phyloP scores from a whole-genome alignment of 1,140 invertebrate genomes.

The Drosophila nannoptera region DNA sequence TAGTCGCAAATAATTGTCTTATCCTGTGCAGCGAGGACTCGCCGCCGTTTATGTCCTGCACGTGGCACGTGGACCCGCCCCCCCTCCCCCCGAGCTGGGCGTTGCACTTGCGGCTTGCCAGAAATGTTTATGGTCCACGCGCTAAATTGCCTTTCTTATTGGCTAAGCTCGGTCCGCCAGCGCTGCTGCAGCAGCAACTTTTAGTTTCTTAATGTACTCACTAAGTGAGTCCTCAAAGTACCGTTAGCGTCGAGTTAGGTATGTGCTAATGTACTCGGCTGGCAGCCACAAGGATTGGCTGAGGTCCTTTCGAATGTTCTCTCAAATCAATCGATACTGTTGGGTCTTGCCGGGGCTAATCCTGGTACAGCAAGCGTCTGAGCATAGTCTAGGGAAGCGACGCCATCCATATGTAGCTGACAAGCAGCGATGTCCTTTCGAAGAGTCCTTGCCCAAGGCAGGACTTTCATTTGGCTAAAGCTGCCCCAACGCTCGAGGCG shows the following conservation, averaged over 20 bases:
- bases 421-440: conserved; percentile 26
- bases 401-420: conserved; percentile 1
- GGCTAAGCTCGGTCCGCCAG: background rate
- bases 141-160: conserved; percentile 39
- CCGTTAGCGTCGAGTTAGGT: conserved; percentile 24
- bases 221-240: conserved; percentile 36
- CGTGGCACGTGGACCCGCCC: conserved; percentile 11
- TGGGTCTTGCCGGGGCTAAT: background rate
- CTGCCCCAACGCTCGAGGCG: conserved; percentile 24
- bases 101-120: conserved; percentile 32
- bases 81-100: background rate
- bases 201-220: conserved; percentile 28
- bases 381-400: conserved; percentile 32
- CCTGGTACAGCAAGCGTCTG: conserved; percentile 18
- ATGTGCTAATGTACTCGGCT: conserved; percentile 34
- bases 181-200: conserved; percentile 27
- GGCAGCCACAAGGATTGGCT: conserved; percentile 6
- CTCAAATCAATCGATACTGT: no score
- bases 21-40: conserved; percentile 2
- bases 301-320: no score
- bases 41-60: conserved; percentile 24
- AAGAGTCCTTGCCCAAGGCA: conserved; percentile 43
- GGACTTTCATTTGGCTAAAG: conserved; percentile 71
- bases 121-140: conserved; percentile 35
- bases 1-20: conserved; percentile 9